A percentile compares a stretch with the other conserved stretches of the same genome.
Evolutionary conservation across 2,888 invertebrate genomes (phyloP).

Genomic region (Gari tellinella): DNA sequence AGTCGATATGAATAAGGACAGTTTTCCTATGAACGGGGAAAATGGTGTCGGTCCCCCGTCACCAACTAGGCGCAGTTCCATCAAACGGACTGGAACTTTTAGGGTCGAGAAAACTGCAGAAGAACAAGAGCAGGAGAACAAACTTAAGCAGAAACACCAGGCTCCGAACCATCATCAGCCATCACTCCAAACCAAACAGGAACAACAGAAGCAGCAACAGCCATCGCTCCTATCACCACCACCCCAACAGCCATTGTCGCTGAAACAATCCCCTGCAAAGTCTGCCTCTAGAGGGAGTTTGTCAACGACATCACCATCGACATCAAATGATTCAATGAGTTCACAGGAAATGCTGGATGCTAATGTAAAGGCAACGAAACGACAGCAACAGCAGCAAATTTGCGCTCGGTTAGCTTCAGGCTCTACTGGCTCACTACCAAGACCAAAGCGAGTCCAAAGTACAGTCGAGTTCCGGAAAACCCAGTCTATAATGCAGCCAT

Average conservation of each 20-base stretch:
- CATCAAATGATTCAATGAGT: constrained; percentile 67
- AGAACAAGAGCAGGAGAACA: constrained; percentile 19
- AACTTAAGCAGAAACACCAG: constrained; percentile 14
- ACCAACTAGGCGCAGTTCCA: constrained; percentile 52
- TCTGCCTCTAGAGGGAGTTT: constrained; percentile 43
- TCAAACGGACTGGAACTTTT: constrained; percentile 68
- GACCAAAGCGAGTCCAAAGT: constrained; percentile 50
- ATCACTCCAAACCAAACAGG: constrained; percentile 8
- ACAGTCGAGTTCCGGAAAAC: constrained; percentile 58
- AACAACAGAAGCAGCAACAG: constrained; percentile 16
- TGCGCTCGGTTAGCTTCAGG: constrained; percentile 52
- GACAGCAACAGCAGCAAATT: constrained; percentile 46
- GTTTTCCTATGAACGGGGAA: constrained; percentile 61
- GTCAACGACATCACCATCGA: constrained; percentile 59
- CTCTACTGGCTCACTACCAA: constrained; percentile 53
- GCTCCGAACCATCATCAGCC: constrained; percentile 5
- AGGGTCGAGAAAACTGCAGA: constrained; percentile 60
- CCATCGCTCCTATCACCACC: not conserved
- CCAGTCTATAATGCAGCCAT: constrained; percentile 31
- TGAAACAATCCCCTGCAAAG: constrained; percentile 22
- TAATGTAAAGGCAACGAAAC: constrained; percentile 30
- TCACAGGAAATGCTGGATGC: constrained; percentile 63
- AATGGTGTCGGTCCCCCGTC: constrained; percentile 50
- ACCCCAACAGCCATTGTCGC: constrained; percentile 20
- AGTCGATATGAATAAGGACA: constrained; percentile 66